Conservation (phyloP, 2,797 vertebrate genomes). For the Centropyge bicolor region DNA sequence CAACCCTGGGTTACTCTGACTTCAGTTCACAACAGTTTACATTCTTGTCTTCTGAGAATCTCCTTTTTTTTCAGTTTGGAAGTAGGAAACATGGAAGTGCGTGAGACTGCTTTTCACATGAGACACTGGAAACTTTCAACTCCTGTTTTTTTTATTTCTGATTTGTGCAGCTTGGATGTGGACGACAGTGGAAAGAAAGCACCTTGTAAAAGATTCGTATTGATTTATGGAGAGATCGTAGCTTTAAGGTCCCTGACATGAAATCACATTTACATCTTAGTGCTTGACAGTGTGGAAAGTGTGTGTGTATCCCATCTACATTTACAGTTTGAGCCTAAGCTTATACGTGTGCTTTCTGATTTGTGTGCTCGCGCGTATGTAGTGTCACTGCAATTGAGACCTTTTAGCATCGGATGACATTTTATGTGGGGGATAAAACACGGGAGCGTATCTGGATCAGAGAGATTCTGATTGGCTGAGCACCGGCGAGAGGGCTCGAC, state of each 20-base stretch:
- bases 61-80: neutral
- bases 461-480: slow-evolving; percentile 41
- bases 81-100: neutral
- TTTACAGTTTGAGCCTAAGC: neutral
- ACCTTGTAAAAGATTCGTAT: neutral
- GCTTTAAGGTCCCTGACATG: slow-evolving; percentile 10
- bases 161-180: neutral
- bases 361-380: slow-evolving; percentile 33
- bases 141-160: neutral
- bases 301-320: neutral
- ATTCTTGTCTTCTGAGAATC: neutral
- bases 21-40: neutral
- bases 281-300: neutral
- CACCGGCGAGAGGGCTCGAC: neutral
- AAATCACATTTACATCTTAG: neutral
- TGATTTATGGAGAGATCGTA: neutral
- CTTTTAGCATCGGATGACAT: slow-evolving; percentile 54
- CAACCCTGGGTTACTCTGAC: slow-evolving; percentile 12
- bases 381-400: slow-evolving; percentile 52
- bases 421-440: slow-evolving; percentile 50
- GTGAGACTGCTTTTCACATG: neutral
- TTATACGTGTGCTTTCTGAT: slow-evolving; percentile 19
- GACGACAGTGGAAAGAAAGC: neutral
- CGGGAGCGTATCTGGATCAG: slow-evolving; percentile 17
- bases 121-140: neutral